These are phyloP conservation scores for Lepilemur ruficaudatus DNA, from an alignment of 2,797 vertebrate genomes.

Conservation along the genomic window DNA sequence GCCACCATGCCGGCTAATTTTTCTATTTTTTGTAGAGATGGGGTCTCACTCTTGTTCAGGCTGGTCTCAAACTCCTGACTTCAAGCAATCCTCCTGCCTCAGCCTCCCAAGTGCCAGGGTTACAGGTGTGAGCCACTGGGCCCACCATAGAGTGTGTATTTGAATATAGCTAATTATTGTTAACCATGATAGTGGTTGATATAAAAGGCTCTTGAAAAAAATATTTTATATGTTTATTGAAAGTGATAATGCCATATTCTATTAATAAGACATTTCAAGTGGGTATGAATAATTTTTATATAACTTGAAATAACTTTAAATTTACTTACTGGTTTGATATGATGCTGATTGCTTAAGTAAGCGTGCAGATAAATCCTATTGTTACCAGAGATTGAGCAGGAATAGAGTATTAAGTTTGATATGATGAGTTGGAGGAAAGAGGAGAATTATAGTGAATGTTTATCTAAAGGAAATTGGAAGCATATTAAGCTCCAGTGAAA, in stretches of 20 bases:
- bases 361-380: not conserved
- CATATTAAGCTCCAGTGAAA: not conserved
- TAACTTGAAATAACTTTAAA: conserved; percentile 4
- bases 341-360: not conserved
- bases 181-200: not conserved
- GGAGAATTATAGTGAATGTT: not conserved
- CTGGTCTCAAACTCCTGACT: not conserved
- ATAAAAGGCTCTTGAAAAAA: not conserved
- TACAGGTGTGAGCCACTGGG: not conserved
- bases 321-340: not conserved
- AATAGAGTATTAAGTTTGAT: not conserved
- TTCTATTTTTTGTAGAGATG: not conserved
- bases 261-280: not conserved
- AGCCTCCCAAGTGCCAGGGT: not conserved
- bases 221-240: conserved; percentile 1
- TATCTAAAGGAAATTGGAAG: not conserved
- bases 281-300: not conserved
- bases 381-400: not conserved
- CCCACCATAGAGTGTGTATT: not conserved
- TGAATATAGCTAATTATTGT: not conserved
- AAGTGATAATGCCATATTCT: not conserved
- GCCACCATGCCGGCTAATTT: not conserved
- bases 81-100: not conserved
- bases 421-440: not conserved
- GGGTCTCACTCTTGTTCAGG: not conserved